Evolutionary conservation across 2,888 invertebrate genomes (phyloP).

Genomic region (Azorinus chamasolen): DNA sequence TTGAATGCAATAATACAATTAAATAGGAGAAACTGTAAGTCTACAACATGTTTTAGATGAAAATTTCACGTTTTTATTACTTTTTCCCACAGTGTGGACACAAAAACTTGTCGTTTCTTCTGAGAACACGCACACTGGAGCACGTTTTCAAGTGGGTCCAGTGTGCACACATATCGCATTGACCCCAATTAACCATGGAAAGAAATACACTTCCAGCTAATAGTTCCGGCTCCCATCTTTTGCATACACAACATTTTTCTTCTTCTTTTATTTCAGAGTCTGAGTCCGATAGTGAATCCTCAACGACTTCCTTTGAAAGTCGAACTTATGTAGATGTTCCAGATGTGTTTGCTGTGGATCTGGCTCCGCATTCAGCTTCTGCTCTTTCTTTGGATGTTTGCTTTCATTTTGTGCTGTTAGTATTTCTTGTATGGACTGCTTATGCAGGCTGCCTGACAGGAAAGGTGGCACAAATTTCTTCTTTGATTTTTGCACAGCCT

Average conservation of each 20-base stretch:
- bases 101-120: conserved; percentile 7
- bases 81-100: conserved; percentile 27
- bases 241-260: conserved; percentile 26
- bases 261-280: conserved; percentile 3
- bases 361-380: no score
- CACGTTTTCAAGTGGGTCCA: conserved; percentile 30
- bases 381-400: no score
- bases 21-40: no score
- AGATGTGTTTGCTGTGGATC: neutral
- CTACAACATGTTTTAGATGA: no score
- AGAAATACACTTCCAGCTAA: neutral
- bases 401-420: conserved; percentile 3
- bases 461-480: conserved; percentile 1
- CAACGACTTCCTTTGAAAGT: neutral
- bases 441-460: neutral
- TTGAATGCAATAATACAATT: no score
- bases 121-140: conserved; percentile 15
- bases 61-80: neutral
- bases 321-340: neutral
- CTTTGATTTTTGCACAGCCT: conserved; percentile 2
- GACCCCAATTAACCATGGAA: conserved; percentile 31
- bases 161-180: conserved; percentile 27
- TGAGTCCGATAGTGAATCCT: neutral
- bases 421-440: conserved; percentile 17
- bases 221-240: neutral